Base-by-base conservation (phyloP, 2,888 invertebrate genomes). In the Pyrocoelia pectoralis region DNA sequence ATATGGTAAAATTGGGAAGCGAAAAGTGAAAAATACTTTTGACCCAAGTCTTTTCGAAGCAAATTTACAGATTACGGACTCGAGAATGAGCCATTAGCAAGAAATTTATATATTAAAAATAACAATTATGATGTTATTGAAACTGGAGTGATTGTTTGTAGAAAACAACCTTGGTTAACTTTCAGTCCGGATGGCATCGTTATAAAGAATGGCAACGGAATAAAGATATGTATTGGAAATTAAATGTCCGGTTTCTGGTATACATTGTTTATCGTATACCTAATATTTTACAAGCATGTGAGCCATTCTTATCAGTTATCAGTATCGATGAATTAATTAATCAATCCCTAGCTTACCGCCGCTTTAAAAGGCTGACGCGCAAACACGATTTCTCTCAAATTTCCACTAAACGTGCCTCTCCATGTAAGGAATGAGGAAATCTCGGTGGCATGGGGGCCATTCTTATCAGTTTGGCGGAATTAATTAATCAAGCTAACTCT, bases 221-320 rank as follows among this genome's bases (percentile, higher is more conserved):
- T 46, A 18, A 56, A 56, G 19, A 15, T n/a, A n/a, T n/a, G n/a
- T 56, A 33, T 46, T 46, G 12, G 56, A 56, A 46, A 56, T 56
- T 18, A 56, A 56, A 15, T 54, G 40, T 19, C 54, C 54, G 2
- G 12, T 19, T 17, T 18, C 18, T 13, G 24, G 54, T 54, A 15
- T 43, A 15, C 12, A 43, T 28, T n/a, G 4, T 9, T 52, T 10
- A 17, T 28, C 24, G 13, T 48, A n/a, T 12, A 19, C 5, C 8
- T 50, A 50, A 3, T 50, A 13, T n/a, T 18, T 19, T 10, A 6
- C 2, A 19, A 17, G 19, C 5, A 10, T 12, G n/a, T n/a, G n/a
- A n/a, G n/a, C n/a, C n/a, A n/a, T n/a, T n/a, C n/a, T n/a, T n/a
- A n/a, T n/a, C n/a, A n/a, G n/a, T n/a, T n/a, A n/a, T n/a, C n/a